Evolutionary conservation across 1,140 invertebrate species (phyloP).

Genomic region (Trialeurodes vaporariorum): DNA sequence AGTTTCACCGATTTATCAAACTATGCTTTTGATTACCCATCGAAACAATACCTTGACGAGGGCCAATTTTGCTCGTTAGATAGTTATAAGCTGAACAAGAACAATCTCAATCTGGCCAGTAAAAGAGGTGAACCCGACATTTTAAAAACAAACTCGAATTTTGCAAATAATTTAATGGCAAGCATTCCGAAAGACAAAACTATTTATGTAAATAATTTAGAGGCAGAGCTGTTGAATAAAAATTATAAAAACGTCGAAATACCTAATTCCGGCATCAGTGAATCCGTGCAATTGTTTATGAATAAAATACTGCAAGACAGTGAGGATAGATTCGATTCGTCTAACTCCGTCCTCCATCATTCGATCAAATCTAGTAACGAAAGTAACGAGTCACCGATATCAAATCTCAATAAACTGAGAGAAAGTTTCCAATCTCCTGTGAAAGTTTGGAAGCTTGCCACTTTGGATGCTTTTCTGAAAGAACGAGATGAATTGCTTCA

Average conservation of each 20-base stretch:
- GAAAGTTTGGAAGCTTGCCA: conserved; percentile 8
- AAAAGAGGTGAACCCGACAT: not conserved
- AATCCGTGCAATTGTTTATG: not conserved
- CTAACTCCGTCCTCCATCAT: too few species aligned
- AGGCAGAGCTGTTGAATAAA: not conserved
- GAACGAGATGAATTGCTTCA: conserved; percentile 5
- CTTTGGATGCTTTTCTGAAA: conserved; percentile 8
- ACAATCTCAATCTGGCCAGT: conserved; percentile 6
- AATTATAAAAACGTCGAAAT: not conserved
- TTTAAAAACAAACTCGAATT: not conserved
- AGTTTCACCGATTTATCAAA: not conserved
- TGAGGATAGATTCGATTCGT: not conserved
- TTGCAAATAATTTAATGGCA: not conserved
- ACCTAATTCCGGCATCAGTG: not conserved
- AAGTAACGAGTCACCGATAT: not conserved
- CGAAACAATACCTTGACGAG: not conserved
- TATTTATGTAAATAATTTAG: not conserved
- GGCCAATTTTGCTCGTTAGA: conserved; percentile 7
- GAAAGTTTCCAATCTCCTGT: conserved; percentile 7
- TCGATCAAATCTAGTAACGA: not conserved
- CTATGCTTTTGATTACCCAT: not conserved
- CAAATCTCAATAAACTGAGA: not conserved
- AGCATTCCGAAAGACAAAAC: not conserved
- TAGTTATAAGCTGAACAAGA: conserved; percentile 5
- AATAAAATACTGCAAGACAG: not conserved